Conservation (phyloP, 2,797 vertebrate genomes). For the Halcyon chelicuti region DNA sequence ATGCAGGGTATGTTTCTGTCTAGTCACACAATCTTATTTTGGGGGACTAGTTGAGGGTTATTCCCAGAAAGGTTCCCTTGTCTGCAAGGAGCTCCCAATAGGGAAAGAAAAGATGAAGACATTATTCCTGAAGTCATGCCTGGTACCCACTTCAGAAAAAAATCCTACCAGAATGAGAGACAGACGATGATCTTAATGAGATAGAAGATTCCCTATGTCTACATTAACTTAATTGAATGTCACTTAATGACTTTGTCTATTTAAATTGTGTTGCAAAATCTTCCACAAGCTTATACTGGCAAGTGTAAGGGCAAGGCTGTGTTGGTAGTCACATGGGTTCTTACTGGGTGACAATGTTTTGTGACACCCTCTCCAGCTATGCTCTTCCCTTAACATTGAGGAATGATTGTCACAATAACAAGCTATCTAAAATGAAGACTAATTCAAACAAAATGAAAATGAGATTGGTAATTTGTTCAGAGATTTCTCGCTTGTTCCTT, state of each 20-base stretch:
- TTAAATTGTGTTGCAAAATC: background rate
- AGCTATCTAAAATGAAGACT: background rate
- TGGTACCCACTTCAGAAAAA: background rate
- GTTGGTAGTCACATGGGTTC: background rate
- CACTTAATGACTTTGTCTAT: background rate
- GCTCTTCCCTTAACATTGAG: background rate
- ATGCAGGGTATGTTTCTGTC: background rate
- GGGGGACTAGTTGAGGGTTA: background rate
- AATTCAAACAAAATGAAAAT: background rate
- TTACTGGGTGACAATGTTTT: background rate
- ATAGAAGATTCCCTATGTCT: background rate
- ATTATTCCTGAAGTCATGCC: background rate
- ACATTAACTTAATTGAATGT: background rate
- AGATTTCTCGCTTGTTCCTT: background rate
- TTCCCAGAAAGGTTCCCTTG: background rate
- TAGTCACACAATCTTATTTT: background rate
- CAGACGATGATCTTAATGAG: background rate
- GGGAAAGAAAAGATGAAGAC: background rate
- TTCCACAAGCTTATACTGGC: background rate
- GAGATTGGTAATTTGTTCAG: background rate
- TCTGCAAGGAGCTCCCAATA: background rate
- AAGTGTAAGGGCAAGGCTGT: background rate
- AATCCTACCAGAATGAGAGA: background rate
- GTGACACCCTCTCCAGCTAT: background rate
- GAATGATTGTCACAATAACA: background rate